phyloP scores from a whole-genome alignment of 2,888 invertebrate species.

The Lagria hirta region DNA sequence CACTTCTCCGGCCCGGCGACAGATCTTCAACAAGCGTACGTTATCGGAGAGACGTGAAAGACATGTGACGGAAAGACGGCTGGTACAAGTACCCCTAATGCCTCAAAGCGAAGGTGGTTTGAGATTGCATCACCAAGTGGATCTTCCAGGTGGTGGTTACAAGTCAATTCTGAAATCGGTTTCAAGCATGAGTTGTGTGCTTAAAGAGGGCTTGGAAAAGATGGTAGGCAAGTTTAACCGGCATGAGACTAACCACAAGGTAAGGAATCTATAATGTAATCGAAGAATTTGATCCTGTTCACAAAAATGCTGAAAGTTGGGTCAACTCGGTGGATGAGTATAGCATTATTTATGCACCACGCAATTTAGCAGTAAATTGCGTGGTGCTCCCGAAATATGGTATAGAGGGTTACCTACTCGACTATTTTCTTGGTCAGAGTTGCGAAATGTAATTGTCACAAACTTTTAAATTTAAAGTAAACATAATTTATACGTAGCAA shows the following conservation, averaged over 20 bases:
- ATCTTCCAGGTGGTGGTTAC: no score
- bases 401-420: constrained; percentile 19
- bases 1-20: no score
- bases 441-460: constrained; percentile 9
- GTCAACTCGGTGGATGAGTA: constrained; percentile 24
- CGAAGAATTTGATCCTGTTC: constrained; percentile 15
- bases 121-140: no score
- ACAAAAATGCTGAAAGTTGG: constrained; percentile 10
- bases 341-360: constrained; percentile 7
- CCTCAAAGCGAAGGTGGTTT: no score
- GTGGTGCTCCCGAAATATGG: constrained; percentile 21
- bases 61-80: no score
- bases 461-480: constrained; percentile 17
- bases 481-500: constrained; percentile 10
- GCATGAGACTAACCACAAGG: not conserved
- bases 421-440: constrained; percentile 18
- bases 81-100: no score
- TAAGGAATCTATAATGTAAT: constrained; percentile 11
- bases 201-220: not conserved
- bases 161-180: not conserved
- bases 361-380: constrained; percentile 12
- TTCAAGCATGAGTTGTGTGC: not conserved
- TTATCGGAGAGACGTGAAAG: no score
- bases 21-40: no score
- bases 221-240: not conserved